Percentiles rank a stretch among this genome's conserved stretches.
These are phyloP conservation scores for Limnephilus lunatus DNA, from an alignment of 2,888 invertebrate genomes.

Conservation along the genomic window DNA sequence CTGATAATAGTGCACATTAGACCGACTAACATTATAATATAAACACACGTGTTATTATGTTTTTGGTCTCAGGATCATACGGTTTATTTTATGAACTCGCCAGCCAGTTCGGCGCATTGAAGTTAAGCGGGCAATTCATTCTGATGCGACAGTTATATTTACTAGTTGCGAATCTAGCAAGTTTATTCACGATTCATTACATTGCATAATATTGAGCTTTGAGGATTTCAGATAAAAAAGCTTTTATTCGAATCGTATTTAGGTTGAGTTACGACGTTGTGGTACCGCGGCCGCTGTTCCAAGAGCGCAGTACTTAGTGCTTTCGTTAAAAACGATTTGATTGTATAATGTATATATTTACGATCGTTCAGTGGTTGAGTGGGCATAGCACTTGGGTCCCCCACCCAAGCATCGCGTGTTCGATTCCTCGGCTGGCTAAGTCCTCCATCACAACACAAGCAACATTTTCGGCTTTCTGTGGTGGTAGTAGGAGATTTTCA, in stretches of 20 bases:
- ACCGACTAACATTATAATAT: constrained; percentile 22
- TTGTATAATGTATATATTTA: no score
- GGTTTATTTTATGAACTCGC: not conserved
- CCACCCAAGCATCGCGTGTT: no score
- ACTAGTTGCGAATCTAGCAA: not conserved
- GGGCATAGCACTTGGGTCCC: no score
- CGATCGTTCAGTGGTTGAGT: no score
- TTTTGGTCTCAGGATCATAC: not conserved
- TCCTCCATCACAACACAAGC: no score
- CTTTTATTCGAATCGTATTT: not conserved
- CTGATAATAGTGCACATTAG: constrained; percentile 35
- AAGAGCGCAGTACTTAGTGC: not conserved
- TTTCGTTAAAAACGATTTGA: no score
- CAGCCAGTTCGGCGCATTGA: not conserved
- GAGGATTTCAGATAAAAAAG: not conserved
- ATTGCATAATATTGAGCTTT: not conserved
- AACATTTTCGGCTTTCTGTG: no score
- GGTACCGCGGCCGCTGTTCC: not conserved
- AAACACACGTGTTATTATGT: constrained; percentile 32
- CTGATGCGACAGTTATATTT: not conserved
- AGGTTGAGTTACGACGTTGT: not conserved
- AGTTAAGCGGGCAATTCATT: not conserved
- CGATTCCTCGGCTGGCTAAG: no score
- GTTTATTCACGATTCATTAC: not conserved
- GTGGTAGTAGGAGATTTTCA: no score